Percentiles rank a stretch among this genome's conserved stretches.
Conservation (phyloP, 2,113 vertebrate species). For the Microtus pennsylvanicus region DNA sequence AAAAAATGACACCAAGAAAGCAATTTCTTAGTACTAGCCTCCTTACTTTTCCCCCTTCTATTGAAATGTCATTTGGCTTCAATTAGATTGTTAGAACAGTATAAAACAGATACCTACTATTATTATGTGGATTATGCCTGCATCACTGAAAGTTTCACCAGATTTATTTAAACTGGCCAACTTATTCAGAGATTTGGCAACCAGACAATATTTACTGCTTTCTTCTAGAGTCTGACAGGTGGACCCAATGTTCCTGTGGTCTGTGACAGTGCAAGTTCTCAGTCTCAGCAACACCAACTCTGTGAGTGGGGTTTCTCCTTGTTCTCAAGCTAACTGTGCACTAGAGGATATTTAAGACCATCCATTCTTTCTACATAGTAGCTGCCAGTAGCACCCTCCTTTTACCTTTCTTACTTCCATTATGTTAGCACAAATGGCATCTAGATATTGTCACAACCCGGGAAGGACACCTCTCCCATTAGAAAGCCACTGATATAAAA, state of each 20-base stretch:
- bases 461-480: not conserved
- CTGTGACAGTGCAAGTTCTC: not conserved
- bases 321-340: not conserved
- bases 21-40: not conserved
- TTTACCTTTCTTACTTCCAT: not conserved
- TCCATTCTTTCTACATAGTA: not conserved
- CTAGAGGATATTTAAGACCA: not conserved
- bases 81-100: not conserved
- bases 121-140: not conserved
- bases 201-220: not conserved
- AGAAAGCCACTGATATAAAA: not conserved
- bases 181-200: not conserved
- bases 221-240: not conserved
- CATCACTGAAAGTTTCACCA: not conserved
- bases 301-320: not conserved
- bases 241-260: not conserved
- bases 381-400: not conserved
- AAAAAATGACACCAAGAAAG: not conserved
- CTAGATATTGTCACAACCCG: not conserved
- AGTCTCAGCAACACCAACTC: not conserved
- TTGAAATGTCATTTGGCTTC: not conserved
- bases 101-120: too few species aligned
- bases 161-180: not conserved
- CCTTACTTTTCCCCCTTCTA: not conserved
- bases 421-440: not conserved